Evolutionary conservation across 2,888 invertebrate species (phyloP), one percentile per base, ranked within the genome.

Genomic region (Drosophila demipolita): DNA sequence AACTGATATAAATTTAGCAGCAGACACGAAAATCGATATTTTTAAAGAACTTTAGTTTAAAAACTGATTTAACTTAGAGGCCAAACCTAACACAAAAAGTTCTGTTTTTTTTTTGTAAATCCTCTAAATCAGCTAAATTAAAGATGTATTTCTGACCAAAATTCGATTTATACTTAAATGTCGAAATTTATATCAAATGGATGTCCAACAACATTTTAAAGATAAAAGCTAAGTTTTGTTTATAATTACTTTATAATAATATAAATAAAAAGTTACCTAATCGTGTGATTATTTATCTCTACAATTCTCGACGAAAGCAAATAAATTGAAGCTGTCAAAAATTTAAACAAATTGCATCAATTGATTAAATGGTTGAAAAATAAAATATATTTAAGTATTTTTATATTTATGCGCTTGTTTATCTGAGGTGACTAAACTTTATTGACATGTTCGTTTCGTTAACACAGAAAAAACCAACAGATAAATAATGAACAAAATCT

Each of bases 401-500:
- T 33, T 66, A 35, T 50, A 36, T 50, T 40, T 50, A 12, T 40
- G 4, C 11, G 23, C 20, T 45, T 15, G 15, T 48, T 48, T 7
- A 48, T 57, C 36, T 59, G 15, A 74, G 36, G 20, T 17, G 58
- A 45, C 45, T 40, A 54, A 70, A 23, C 42, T 36, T 45, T 33
- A 50, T 45, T 58, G 23, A 6, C 20, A 35, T 35, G 38, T 52
- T 42, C 38, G n/a, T 52, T 45, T 4, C 23, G 23, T 15, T 23
- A 23, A 1, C 23, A 45, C 15, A 8, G 3, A 60, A 23, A 35
- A 35, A 50, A 49, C 12, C 45, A 42, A 57, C 57, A 66, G 35
- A 66, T 74, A 78, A 69, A 73, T 74, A 65, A 67, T 69, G 52
- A 32, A 58, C 65, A 74, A 61, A 74, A 73, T 69, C 55, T 62